Percentiles rank a stretch among this genome's conserved stretches.
Conservation (phyloP, 2,888 invertebrate species). For the Acrobasis suavella region DNA sequence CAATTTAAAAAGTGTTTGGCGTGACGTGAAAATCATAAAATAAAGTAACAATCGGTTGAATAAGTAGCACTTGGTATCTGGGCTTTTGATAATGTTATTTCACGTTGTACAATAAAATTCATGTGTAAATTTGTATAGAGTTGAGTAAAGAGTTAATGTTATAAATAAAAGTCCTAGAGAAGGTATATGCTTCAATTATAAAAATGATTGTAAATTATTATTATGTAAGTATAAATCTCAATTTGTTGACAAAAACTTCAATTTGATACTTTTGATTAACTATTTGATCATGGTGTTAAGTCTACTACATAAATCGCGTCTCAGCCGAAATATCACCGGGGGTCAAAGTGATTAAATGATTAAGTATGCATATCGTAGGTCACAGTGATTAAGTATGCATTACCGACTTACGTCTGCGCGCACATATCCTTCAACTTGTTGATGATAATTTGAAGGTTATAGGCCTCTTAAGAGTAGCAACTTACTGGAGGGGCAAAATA, state of each 20-base stretch:
- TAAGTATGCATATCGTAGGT: no score
- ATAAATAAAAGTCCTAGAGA: not conserved
- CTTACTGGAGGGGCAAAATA: no score
- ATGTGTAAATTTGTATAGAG: constrained; percentile 24
- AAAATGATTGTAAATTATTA: not conserved
- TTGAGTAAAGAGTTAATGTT: not conserved
- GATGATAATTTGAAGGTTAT: no score
- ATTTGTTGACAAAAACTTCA: not conserved
- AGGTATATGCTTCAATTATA: not conserved
- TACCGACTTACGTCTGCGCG: no score
- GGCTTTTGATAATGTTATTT: constrained; percentile 13
- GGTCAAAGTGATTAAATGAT: no score
- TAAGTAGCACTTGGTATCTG: constrained; percentile 4
- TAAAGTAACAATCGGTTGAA: not conserved
- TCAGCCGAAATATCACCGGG: no score
- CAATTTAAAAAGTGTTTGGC: constrained; percentile 3
- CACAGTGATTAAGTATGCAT: no score
- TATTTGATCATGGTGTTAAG: no score
- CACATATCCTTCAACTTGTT: no score
- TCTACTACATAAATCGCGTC: no score
- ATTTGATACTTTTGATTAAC: no score
- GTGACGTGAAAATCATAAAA: constrained; percentile 3
- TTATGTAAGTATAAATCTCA: not conserved
- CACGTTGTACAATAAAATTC: constrained; percentile 15
- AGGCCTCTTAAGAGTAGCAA: no score